Conservation (phyloP, 2,888 invertebrate genomes). For the Rhagium mordax region DNA sequence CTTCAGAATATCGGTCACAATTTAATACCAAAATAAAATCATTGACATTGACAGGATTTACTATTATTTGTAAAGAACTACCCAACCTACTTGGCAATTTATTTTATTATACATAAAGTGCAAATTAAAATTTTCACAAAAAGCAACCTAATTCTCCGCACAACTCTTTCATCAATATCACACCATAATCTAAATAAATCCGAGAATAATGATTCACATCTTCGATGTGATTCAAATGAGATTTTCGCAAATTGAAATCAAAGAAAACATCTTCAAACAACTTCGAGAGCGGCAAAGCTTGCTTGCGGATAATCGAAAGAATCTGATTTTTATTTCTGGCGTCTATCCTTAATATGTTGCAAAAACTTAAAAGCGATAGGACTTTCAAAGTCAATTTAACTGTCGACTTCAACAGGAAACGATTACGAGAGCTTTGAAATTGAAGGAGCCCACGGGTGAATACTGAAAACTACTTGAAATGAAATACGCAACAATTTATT, state of each 20-base stretch:
- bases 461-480: constrained; percentile 15
- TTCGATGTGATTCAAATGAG: background rate
- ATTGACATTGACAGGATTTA: too few species aligned
- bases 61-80: too few species aligned
- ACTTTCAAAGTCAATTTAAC: constrained; percentile 32
- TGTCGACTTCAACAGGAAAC: constrained; percentile 16
- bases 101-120: too few species aligned
- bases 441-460: constrained; percentile 16
- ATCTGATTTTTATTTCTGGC: constrained; percentile 19
- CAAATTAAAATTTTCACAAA: too few species aligned
- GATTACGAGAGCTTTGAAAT: constrained; percentile 14
- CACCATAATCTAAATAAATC: background rate
- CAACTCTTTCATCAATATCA: too few species aligned
- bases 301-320: constrained; percentile 16
- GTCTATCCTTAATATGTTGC: constrained; percentile 27
- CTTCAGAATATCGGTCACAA: too few species aligned
- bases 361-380: constrained; percentile 33
- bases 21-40: too few species aligned
- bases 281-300: background rate
- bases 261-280: background rate
- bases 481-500: constrained; percentile 15
- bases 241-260: background rate
- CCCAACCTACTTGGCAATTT: too few species aligned
- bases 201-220: background rate
- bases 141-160: too few species aligned